Evolutionary conservation across 2,888 invertebrate genomes (phyloP).

Genomic region (Drosophila subsilvestris): DNA sequence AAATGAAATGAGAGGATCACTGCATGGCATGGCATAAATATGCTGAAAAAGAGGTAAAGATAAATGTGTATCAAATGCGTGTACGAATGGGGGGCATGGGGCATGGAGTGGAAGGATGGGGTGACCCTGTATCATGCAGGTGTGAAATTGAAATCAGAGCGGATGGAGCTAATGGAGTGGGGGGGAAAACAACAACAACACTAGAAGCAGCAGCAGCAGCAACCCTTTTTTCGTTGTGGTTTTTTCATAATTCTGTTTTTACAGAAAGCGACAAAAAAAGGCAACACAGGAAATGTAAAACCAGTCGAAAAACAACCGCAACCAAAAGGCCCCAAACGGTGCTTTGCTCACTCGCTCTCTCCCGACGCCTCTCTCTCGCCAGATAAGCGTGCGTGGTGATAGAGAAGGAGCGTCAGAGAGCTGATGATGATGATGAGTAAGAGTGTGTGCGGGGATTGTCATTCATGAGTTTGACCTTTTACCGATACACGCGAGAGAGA

Average conservation of each 20-base stretch:
- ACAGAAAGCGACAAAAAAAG: conserved; percentile 59
- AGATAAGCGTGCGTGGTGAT: conserved; percentile 1
- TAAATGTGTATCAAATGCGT: conserved; percentile 58
- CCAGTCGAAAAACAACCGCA: conserved; percentile 62
- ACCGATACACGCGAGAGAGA: conserved; percentile 52
- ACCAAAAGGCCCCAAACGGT: conserved; percentile 38
- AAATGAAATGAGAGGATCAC: conserved; percentile 47
- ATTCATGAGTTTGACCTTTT: conserved; percentile 74
- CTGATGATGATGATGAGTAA: not conserved
- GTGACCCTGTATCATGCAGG: conserved; percentile 20
- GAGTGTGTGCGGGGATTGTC: conserved; percentile 32
- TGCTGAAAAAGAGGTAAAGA: conserved; percentile 54
- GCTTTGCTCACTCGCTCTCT: conserved; percentile 19
- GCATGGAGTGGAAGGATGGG: conserved; percentile 19
- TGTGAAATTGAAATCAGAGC: conserved; percentile 62
- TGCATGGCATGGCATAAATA: conserved; percentile 12
- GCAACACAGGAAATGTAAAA: conserved; percentile 76
- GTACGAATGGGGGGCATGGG: conserved; percentile 41
- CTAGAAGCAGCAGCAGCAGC: conserved; percentile 26
- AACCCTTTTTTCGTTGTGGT: conserved; percentile 61
- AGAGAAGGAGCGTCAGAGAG: conserved; percentile 14
- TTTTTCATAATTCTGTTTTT: conserved; percentile 65
- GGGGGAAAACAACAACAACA: conserved; percentile 51
- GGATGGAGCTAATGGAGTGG: conserved; percentile 37
- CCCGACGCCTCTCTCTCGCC: not conserved